Conservation (phyloP, 2,113 vertebrate species). For the Boulengeromyrus knoepffleri region DNA sequence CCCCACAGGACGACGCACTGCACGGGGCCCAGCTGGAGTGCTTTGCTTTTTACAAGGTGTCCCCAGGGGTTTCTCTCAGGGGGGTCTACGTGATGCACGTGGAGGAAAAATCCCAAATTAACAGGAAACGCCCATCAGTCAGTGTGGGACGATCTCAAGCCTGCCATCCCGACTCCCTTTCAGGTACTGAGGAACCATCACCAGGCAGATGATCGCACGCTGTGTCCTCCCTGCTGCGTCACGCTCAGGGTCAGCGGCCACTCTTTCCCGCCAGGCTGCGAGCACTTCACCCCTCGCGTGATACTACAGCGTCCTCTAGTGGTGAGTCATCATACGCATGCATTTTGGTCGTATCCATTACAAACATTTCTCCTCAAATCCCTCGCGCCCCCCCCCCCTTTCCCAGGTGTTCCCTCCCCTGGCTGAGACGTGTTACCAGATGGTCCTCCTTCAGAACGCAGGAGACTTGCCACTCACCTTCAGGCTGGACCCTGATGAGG, state of each 20-base stretch:
- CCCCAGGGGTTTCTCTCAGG: neutral
- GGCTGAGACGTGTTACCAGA: constrained; percentile 55
- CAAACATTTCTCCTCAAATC: neutral
- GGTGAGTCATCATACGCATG: constrained; percentile 30
- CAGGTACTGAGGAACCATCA: constrained; percentile 60
- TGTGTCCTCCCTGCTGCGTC: constrained; percentile 77
- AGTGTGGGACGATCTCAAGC: neutral
- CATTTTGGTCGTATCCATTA: neutral
- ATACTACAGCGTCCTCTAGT: constrained; percentile 60
- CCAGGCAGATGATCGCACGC: constrained; percentile 53
- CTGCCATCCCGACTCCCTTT: neutral
- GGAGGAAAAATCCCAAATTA: neutral
- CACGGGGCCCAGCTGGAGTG: constrained; percentile 77
- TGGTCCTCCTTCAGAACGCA: constrained; percentile 68
- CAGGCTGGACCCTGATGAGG: constrained; percentile 48
- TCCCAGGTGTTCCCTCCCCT: constrained; percentile 74
- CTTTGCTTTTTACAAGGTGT: constrained; percentile 77
- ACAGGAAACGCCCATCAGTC: neutral
- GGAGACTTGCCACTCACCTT: constrained; percentile 68
- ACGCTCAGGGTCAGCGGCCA: constrained; percentile 71
- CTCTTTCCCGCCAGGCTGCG: constrained; percentile 57
- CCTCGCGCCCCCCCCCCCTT: constrained; percentile 21
- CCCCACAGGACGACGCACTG: constrained; percentile 61
- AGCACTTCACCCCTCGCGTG: constrained; percentile 69
- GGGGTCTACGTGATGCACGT: neutral